phyloP scores from a whole-genome alignment of 1,140 invertebrate species.

The Papilio polytes region DNA sequence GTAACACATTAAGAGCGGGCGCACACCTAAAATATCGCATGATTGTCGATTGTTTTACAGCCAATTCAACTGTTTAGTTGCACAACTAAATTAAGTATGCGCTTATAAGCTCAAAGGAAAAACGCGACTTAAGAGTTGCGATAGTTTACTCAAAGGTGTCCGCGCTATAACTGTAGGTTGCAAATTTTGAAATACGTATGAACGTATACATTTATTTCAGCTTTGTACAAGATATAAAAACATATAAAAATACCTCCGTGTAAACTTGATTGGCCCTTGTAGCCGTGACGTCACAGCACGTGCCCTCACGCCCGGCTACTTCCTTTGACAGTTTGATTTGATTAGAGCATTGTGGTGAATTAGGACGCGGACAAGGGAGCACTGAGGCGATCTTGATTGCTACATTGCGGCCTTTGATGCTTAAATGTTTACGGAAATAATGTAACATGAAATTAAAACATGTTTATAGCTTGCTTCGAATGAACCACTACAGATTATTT shows the following conservation, averaged over 20 bases:
- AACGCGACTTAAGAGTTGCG: no score
- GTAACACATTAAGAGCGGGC: background rate
- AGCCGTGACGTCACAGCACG: conserved; percentile 26
- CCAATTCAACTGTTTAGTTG: no score
- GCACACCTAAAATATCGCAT: no score
- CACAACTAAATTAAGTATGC: no score
- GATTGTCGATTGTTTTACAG: no score
- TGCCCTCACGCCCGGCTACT: conserved; percentile 31
- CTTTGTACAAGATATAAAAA: background rate
- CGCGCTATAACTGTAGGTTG: no score
- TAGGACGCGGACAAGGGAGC: conserved; percentile 12
- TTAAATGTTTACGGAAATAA: conserved; percentile 23
- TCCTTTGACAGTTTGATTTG: conserved; percentile 42
- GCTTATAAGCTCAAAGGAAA: no score
- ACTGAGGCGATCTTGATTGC: conserved; percentile 21
- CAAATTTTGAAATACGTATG: no score
- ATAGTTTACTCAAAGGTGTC: no score
- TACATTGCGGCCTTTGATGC: conserved; percentile 1
- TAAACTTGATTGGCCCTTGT: conserved; percentile 3
- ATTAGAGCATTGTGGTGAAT: conserved; percentile 41
- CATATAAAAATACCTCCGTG: background rate
- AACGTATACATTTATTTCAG: no score
- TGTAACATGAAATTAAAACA: background rate
- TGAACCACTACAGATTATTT: no score
- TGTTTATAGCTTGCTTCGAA: background rate